A percentile compares a stretch with the other conserved stretches of the same genome.
phyloP scores from a whole-genome alignment of 1,140 invertebrate genomes.

The Aplysia californica region DNA sequence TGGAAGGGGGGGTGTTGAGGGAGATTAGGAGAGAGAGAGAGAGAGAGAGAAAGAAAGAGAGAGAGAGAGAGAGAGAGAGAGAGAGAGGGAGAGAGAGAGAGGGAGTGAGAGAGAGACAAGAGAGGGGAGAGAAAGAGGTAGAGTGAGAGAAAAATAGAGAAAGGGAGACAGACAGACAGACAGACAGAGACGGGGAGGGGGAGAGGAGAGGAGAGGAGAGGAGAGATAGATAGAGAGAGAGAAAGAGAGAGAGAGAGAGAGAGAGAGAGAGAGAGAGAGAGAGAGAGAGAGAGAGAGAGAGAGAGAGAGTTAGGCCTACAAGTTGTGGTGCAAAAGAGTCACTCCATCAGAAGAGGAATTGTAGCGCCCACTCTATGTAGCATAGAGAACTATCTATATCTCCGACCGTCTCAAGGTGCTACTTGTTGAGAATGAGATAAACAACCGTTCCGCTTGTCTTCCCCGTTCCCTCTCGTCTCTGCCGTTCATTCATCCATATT shows the following conservation, averaged over 20 bases:
- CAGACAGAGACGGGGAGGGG: conserved; percentile 11
- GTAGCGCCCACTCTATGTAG: too few species aligned
- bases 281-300: neutral
- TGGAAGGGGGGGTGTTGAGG: too few species aligned
- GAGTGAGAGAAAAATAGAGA: conserved; percentile 3
- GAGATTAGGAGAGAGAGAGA: conserved; percentile 15
- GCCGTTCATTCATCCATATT: too few species aligned
- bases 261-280: conserved; percentile 5
- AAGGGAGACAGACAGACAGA: neutral
- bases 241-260: conserved; percentile 14
- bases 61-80: conserved; percentile 15
- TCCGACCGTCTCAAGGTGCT: too few species aligned
- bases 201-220: neutral
- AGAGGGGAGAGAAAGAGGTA: conserved; percentile 22
- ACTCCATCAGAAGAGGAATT: too few species aligned
- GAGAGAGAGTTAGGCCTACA: neutral
- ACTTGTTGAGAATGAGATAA: too few species aligned
- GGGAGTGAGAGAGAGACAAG: conserved; percentile 15
- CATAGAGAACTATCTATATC: too few species aligned
- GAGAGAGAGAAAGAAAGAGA: conserved; percentile 13
- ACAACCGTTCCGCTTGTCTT: too few species aligned
- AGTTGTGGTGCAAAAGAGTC: too few species aligned
- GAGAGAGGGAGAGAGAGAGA: conserved; percentile 20
- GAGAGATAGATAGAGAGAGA: neutral
- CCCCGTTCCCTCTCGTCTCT: too few species aligned